Percentiles rank a stretch among this genome's conserved stretches.
phyloP scores from a whole-genome alignment of 2,113 vertebrate genomes.

The Sprattus sprattus region DNA sequence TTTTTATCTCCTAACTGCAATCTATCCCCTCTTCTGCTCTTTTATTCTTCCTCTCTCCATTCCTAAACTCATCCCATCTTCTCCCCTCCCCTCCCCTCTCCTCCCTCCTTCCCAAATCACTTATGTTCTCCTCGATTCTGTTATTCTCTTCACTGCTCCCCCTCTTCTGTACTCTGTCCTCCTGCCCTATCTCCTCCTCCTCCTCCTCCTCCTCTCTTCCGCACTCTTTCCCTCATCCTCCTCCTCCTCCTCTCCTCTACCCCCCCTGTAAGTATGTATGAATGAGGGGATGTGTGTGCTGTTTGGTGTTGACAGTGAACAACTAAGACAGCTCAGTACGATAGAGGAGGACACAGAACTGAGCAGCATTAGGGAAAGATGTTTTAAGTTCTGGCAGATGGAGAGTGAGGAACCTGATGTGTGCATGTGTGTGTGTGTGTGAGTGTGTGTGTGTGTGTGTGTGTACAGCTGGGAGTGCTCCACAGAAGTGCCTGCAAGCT shows the following conservation, averaged over 20 bases:
- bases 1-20: neutral
- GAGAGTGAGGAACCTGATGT: too few relatives aligned
- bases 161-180: neutral
- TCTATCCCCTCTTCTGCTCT: neutral
- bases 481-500: neutral
- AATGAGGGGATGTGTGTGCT: neutral
- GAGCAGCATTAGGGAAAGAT: too few relatives aligned
- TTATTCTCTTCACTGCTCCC: neutral
- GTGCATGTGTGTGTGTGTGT: conserved; percentile 1
- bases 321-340: too few relatives aligned
- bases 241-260: neutral
- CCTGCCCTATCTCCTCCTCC: neutral
- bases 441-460: neutral
- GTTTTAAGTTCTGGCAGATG: too few relatives aligned
- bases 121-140: neutral
- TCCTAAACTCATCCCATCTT: neutral
- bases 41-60: neutral
- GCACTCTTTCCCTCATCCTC: neutral
- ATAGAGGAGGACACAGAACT: too few relatives aligned
- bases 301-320: too few relatives aligned
- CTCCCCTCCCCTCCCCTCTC: neutral
- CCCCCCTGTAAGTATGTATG: neutral
- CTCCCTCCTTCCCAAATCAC: neutral
- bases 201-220: neutral
- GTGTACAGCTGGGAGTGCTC: neutral